Percentiles rank a stretch among this genome's conserved stretches.
phyloP scores from a whole-genome alignment of 2,888 invertebrate genomes.

The Limnephilus lunatus region DNA sequence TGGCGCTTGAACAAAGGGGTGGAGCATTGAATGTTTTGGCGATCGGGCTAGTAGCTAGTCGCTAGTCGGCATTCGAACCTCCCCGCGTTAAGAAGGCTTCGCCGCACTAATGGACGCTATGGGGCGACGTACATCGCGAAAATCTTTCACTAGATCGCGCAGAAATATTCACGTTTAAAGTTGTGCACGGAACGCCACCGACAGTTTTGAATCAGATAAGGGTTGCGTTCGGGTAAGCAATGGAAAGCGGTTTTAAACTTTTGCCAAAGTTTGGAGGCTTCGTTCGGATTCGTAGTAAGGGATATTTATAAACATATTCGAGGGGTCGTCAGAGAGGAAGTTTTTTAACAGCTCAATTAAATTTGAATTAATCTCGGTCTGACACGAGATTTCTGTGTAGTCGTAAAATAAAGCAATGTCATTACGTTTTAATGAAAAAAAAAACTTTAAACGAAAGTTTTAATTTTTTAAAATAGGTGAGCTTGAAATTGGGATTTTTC shows the following conservation, averaged over 20 bases:
- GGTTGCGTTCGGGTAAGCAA: slow-evolving; percentile 45
- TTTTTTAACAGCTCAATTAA: neutral
- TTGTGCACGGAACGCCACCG: slow-evolving; percentile 21
- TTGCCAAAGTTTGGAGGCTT: slow-evolving; percentile 33
- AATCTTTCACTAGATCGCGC: slow-evolving; percentile 37
- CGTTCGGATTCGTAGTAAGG: slow-evolving; percentile 31
- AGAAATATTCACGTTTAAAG: slow-evolving; percentile 51
- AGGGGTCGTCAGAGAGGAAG: neutral
- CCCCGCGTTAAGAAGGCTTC: slow-evolving; percentile 52
- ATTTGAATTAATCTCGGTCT: neutral
- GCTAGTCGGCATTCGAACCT: slow-evolving; percentile 57
- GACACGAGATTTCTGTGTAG: neutral
- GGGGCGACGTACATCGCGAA: slow-evolving; percentile 43
- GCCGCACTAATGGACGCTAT: slow-evolving; percentile 37
- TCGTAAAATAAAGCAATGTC: neutral
- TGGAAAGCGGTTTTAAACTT: slow-evolving; percentile 43
- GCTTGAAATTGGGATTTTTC: neutral
- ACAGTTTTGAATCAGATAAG: slow-evolving; percentile 50
- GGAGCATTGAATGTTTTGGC: slow-evolving; percentile 48
- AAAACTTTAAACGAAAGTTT: neutral
- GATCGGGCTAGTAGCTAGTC: slow-evolving; percentile 35
- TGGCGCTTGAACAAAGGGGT: slow-evolving; percentile 47
- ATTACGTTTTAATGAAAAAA: neutral
- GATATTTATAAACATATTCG: slow-evolving; percentile 27
- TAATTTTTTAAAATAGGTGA: neutral